phyloP scores from a whole-genome alignment of 2,797 vertebrate species.

The Amblyopsis hoosieri region DNA sequence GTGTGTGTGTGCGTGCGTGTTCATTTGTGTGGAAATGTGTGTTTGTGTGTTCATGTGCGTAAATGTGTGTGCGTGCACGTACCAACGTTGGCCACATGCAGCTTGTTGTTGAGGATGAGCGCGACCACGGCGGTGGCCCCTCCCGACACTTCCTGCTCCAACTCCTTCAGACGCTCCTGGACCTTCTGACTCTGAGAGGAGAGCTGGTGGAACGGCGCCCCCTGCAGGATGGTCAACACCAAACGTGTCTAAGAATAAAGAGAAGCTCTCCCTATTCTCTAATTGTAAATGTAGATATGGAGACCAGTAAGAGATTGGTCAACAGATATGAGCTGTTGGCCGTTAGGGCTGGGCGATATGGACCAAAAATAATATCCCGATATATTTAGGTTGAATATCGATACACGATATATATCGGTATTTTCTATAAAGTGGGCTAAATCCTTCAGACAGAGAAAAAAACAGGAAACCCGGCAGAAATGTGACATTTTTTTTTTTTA shows the following conservation, averaged over 20 bases:
- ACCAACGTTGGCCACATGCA: slow-evolving; percentile 96
- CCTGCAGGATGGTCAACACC: slow-evolving; percentile 58
- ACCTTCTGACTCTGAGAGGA: slow-evolving; percentile 90
- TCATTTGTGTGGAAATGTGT: neutral
- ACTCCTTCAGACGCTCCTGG: slow-evolving; percentile 85
- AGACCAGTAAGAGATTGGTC: neutral
- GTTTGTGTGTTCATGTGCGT: neutral
- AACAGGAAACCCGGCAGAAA: too few relatives aligned
- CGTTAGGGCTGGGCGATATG: too few relatives aligned
- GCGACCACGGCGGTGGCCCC: slow-evolving; percentile 94
- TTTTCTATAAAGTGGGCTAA: too few relatives aligned
- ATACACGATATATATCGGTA: too few relatives aligned
- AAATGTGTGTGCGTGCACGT: slow-evolving; percentile 35
- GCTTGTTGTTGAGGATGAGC: slow-evolving; percentile 91
- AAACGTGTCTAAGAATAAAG: neutral
- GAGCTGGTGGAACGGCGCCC: slow-evolving; percentile 84
- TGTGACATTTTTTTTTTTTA: too few relatives aligned
- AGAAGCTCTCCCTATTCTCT: too few relatives aligned
- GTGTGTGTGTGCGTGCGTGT: too few relatives aligned
- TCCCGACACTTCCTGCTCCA: slow-evolving; percentile 94
- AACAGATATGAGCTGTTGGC: too few relatives aligned
- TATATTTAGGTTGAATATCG: too few relatives aligned
- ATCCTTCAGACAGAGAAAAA: too few relatives aligned
- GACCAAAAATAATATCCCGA: too few relatives aligned
- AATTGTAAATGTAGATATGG: neutral